Evolutionary conservation across 2,113 vertebrate species (phyloP).

Genomic region (Lamprologus callipterus): DNA sequence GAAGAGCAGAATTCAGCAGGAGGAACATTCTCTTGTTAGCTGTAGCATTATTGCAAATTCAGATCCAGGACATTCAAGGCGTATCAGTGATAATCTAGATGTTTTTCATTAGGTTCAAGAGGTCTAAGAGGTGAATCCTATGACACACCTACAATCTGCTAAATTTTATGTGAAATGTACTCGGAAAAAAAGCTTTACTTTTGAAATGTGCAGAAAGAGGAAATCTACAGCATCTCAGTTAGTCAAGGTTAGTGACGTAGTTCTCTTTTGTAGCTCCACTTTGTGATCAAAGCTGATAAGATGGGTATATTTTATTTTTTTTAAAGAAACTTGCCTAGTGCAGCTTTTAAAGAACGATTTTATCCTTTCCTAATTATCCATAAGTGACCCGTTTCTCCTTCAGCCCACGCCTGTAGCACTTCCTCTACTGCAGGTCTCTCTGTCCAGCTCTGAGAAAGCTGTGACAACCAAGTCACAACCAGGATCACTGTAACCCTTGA

Average conservation of each 20-base stretch:
- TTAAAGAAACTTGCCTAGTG: neutral
- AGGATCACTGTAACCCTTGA: neutral
- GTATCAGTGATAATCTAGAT: neutral
- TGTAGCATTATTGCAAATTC: neutral
- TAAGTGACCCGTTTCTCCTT: slow-evolving; percentile 5
- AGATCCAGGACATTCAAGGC: neutral
- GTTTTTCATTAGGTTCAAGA: neutral
- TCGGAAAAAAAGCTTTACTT: neutral
- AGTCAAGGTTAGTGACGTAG: neutral
- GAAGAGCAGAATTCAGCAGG: neutral
- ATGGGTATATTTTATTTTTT: neutral
- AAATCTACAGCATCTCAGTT: slow-evolving; percentile 25
- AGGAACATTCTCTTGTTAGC: neutral
- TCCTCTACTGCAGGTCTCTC: neutral
- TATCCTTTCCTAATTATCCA: slow-evolving; percentile 1
- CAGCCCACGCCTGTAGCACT: neutral
- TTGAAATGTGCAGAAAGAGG: neutral
- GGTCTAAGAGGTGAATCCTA: neutral
- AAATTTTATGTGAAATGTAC: neutral
- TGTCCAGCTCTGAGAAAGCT: neutral
- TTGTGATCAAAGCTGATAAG: slow-evolving; percentile 9
- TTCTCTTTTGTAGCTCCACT: neutral
- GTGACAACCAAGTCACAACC: neutral
- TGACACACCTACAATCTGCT: neutral
- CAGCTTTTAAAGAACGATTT: neutral